Evolutionary conservation across 1,140 invertebrate species (phyloP), one percentile per base, ranked within the genome.

Genomic region (Lysiphlebus fabarum): DNA sequence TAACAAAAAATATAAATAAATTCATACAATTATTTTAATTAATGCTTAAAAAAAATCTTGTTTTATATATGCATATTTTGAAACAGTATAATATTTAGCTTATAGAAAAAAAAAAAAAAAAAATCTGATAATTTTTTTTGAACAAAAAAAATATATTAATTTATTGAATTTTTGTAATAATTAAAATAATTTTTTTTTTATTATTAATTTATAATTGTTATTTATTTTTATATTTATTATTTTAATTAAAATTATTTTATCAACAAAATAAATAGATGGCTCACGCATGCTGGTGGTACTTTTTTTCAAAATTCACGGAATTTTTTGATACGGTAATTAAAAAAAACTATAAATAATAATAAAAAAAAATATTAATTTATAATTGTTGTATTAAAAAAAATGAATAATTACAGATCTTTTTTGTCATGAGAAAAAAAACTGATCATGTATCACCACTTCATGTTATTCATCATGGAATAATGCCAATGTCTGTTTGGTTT

Each of bases 401-500:
- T 56, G 47, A 4, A 40, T 38, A 7, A 42, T 38, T 40, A 36
- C 81, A 93, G 90, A 85, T 96, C 77, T 96, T 95, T 84, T 95
- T 96, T 77, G 87, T 95, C n/a, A 69, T 95, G 70, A 83, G 92
- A 68, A 95, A 95, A 82, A 98, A 98, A 82, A 92, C 90, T 71
- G 86, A 90, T 72, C 95, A 98, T 74, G 88, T 97, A 44, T 92
- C 92, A 26, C 92, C 89, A 8, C 84, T 98, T 14, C 95, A 98
- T 78, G 93, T 98, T 17, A 95, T 97, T 69, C 95, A 98, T 81
- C 95, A 98, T 77, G 93, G 93, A 56, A 87, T 93, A 67, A 97
- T 98, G 94, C 95, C 95, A 41, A 88, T 96, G 85, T 94, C 90
- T 4, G 93, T 95, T 36, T 98, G 95, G 95, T 95, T 95, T 76